Percentiles rank a stretch among this genome's conserved stretches.
Evolutionary conservation across 2,888 invertebrate genomes (phyloP).

Genomic region (Cantharis rufa): DNA sequence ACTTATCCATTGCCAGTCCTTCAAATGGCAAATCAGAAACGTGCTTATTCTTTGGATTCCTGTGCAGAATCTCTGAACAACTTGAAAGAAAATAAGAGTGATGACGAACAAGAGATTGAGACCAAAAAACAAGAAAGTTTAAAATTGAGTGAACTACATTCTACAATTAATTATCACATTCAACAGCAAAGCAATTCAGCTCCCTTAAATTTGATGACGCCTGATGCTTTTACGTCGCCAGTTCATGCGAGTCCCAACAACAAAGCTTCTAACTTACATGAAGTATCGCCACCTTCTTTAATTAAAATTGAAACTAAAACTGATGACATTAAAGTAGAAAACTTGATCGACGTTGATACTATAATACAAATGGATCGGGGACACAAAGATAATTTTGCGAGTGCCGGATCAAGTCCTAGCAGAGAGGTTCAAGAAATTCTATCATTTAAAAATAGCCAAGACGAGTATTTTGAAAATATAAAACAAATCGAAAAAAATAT

Average conservation of each 20-base stretch:
- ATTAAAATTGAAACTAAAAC: constrained; percentile 34
- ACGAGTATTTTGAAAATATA: constrained; percentile 51
- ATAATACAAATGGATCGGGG: constrained; percentile 36
- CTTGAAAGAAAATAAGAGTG: constrained; percentile 32
- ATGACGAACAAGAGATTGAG: constrained; percentile 37
- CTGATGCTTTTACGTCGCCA: constrained; percentile 78
- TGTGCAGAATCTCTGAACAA: constrained; percentile 19
- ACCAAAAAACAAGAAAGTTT: constrained; percentile 39
- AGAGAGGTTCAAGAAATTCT: constrained; percentile 88
- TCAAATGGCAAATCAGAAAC: constrained; percentile 31
- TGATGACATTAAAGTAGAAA: constrained; percentile 37
- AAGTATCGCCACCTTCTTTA: constrained; percentile 26
- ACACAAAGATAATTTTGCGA: constrained; percentile 60
- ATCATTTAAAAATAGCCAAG: constrained; percentile 63
- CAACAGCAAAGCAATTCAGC: constrained; percentile 50
- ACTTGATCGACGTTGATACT: constrained; percentile 41
- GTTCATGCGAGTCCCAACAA: constrained; percentile 46
- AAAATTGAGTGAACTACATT: constrained; percentile 51
- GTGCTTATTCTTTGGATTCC: constrained; percentile 27
- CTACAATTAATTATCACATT: constrained; percentile 50
- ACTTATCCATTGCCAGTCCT: constrained; percentile 47
- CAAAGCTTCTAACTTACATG: constrained; percentile 31
- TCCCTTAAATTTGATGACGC: constrained; percentile 79
- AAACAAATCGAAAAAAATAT: constrained; percentile 36
- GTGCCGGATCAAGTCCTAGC: constrained; percentile 88